phyloP scores from a whole-genome alignment of 2,888 invertebrate genomes.

The Horisme vitalbata region DNA sequence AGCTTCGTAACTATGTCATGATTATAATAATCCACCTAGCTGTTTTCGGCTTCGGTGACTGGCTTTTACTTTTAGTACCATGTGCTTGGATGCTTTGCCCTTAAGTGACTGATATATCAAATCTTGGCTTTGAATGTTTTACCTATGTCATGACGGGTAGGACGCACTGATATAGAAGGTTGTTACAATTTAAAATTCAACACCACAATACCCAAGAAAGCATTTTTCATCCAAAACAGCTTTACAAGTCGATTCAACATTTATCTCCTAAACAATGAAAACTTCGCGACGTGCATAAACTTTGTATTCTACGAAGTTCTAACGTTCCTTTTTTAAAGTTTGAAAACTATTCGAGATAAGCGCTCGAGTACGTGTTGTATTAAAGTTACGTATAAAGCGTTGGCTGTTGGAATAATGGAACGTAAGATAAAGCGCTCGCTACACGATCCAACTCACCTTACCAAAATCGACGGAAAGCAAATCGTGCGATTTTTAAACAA shows the following conservation, averaged over 20 bases:
- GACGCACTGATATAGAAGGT: too few relatives aligned
- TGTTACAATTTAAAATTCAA: not conserved
- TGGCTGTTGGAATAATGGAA: slow-evolving; percentile 4
- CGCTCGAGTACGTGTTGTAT: not conserved
- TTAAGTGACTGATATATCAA: too few relatives aligned
- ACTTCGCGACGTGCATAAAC: slow-evolving; percentile 14
- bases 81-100: too few relatives aligned
- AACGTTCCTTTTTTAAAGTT: slow-evolving; percentile 13
- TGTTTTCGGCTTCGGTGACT: too few relatives aligned
- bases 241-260: slow-evolving; percentile 11
- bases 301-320: slow-evolving; percentile 4
- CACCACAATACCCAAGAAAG: not conserved
- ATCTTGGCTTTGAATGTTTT: not conserved
- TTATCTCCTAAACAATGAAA: slow-evolving; percentile 15
- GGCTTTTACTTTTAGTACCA: too few relatives aligned
- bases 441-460: too few relatives aligned
- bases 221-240: not conserved
- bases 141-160: too few relatives aligned
- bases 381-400: slow-evolving; percentile 10
- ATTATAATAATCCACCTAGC: too few relatives aligned
- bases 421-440: too few relatives aligned
- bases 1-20: too few relatives aligned
- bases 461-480: too few relatives aligned
- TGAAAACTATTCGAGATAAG: slow-evolving; percentile 9
- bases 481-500: too few relatives aligned